phyloP scores from a whole-genome alignment of 2,888 invertebrate species.

The Ariolimax columbianus region DNA sequence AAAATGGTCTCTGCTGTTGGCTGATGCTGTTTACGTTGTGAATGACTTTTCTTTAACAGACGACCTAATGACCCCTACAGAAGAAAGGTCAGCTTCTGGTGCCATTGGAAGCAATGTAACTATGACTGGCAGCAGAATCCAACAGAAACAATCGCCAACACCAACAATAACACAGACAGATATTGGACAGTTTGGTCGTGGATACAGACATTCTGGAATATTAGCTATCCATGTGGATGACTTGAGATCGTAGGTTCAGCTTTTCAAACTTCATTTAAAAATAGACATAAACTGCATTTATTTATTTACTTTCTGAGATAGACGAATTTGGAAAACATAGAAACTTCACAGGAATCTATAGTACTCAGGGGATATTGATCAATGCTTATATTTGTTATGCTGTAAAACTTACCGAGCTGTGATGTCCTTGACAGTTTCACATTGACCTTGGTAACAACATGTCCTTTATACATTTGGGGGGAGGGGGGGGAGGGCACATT shows the following conservation, averaged over 20 bases:
- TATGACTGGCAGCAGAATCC: constrained; percentile 89
- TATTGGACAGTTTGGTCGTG: constrained; percentile 59
- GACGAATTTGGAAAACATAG: no score
- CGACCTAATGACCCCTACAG: constrained; percentile 37
- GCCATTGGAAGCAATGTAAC: constrained; percentile 91
- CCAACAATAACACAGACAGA: constrained; percentile 53
- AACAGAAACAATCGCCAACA: constrained; percentile 82
- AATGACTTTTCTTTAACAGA: constrained; percentile 8
- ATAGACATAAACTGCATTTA: no score
- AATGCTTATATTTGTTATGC: no score
- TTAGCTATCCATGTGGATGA: constrained; percentile 69
- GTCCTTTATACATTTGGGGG: no score
- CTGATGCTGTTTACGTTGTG: background rate
- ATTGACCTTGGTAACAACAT: no score
- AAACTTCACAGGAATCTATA: no score
- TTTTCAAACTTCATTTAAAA: background rate
- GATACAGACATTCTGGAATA: constrained; percentile 66
- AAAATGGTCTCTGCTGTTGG: no score
- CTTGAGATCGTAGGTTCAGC: constrained; percentile 63
- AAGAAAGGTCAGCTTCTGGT: constrained; percentile 56
- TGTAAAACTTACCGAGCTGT: no score
- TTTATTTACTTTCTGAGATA: no score
- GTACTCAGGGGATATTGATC: no score
- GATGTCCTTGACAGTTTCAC: no score
- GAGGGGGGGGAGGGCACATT: no score